Base-by-base conservation (phyloP, 2,113 vertebrate genomes). In the Notarius lentiginosus region DNA sequence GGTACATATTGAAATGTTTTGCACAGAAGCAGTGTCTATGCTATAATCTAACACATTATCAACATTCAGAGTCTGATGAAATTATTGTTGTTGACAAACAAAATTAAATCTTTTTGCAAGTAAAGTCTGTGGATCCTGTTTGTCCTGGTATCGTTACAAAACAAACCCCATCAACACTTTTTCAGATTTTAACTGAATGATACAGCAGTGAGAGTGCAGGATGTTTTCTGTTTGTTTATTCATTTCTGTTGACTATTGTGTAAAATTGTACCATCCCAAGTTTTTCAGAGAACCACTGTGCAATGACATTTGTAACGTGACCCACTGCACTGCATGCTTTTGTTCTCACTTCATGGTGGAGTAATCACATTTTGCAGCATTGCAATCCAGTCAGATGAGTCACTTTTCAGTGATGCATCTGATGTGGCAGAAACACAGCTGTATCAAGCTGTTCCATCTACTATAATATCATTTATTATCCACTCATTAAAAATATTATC, bases 1-100 rank as follows among this genome's bases (percentile, higher is more conserved):
- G 98, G 98, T 99, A 95, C 14, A 27, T 12, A 1, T 7, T n/a
- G 18, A 53, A 49, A 77, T 55, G 2, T 12, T 24, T 22, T 41
- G 10, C 8, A 63, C 24, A 7, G 22, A 24, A 24, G 61, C 22
- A 24, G 10, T 10, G 61, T 27, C n/a, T 66, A 3, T 27, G 65
- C 27, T 66, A 4, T 41, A 8, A 9, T 72, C 6, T 41, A 34
- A 34, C 1, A 8, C 30, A 66, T 66, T 14, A 12, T 8, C 15
- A 73, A 1, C 41, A 0, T 17, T 73, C 27, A 22, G 9, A 49
- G 73, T 17, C 9, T 51, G 18, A 22, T 3, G 41, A 41, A 41
- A 41, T 41, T 41, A 47, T 73, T 51, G 51, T 49, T 47, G 20
- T 49, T 75, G 4, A 24, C 20, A 7, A 2, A 2, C 47, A 51